Evolutionary conservation across 2,888 invertebrate genomes (phyloP), one percentile per base, ranked within the genome.

Genomic region (Cataglyphis altisquamis): DNA sequence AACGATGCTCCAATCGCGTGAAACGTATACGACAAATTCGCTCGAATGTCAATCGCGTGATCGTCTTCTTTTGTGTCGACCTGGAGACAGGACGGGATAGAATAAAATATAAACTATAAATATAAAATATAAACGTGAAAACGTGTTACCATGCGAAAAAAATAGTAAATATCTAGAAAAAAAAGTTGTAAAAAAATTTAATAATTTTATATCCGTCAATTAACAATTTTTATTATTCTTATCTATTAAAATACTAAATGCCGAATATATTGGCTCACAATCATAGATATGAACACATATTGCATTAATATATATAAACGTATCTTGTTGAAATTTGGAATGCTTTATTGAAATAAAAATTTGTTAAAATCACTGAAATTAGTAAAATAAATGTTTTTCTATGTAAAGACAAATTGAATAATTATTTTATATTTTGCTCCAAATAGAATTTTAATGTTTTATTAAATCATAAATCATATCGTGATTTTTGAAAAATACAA

Each of bases 1-100:
- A 36, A 86, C 73, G 77, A 84, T 48, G 63, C 57, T 64, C 45
- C 64, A 66, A 72, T 80, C 78, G 64, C 75, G 63, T 70, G 82
- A 82, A 74, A 68, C 10, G 57, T 57, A 57, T 78, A 39, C 57
- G 64, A 57, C 55, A 68, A 78, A 68, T 68, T 57, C 48, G 25
- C 75, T 74, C 36, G 48, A 52, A 21, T 60, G 41, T 78, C 48
- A 80, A 52, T 75, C 77, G 68, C 41, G 70, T 45, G 32, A 68
- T 78, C 60, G 25, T 60, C 18, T 60, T 62, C 6, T 21, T 80
- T 60, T 77, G 25, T 32, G 9, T 12, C 57, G 73, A 45, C 9
- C 8, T 18, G 18, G n/a, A 55, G 29, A 18, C 2, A 18, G 18
- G 15, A 36, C 8, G 8, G 15, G 12, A 12, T 15, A 45, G 1